These are phyloP conservation scores for Nysson spinosus DNA, from an alignment of 2,888 invertebrate genomes.

Conservation along the genomic window DNA sequence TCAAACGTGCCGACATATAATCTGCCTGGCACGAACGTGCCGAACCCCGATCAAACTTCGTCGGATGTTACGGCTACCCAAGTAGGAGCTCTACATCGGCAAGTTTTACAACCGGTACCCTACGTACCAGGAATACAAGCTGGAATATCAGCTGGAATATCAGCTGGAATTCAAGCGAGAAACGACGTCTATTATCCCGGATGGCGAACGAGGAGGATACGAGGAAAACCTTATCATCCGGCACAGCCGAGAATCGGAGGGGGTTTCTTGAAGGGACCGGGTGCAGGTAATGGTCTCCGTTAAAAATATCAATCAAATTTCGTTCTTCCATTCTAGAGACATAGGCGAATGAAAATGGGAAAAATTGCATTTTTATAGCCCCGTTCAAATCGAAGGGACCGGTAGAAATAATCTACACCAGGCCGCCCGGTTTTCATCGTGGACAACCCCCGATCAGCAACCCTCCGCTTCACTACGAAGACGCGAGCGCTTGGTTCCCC, in stretches of 20 bases:
- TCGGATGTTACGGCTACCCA: slow-evolving; percentile 1
- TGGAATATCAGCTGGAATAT: no score
- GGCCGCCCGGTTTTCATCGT: slow-evolving; percentile 62
- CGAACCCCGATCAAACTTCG: neutral
- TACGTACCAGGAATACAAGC: slow-evolving; percentile 21
- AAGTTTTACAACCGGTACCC: slow-evolving; percentile 24
- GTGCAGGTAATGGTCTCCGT: slow-evolving; percentile 39
- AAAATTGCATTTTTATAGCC: no score
- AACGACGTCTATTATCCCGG: slow-evolving; percentile 42
- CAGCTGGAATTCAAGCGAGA: slow-evolving; percentile 25
- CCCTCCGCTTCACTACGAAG: slow-evolving; percentile 60
- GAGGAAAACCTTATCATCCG: slow-evolving; percentile 34
- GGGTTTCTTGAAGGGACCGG: slow-evolving; percentile 53
- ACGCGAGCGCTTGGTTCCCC: slow-evolving; percentile 64
- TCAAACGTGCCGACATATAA: no score
- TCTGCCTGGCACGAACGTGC: no score
- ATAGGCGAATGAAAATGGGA: no score
- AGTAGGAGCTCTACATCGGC: slow-evolving; percentile 9
- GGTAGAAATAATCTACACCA: slow-evolving; percentile 69
- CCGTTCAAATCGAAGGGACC: slow-evolving; percentile 54
- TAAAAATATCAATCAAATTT: no score
- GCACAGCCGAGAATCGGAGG: slow-evolving; percentile 59
- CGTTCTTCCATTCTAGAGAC: neutral
- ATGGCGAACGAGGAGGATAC: slow-evolving; percentile 52
- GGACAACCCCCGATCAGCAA: slow-evolving; percentile 44